A percentile compares a stretch with the other conserved stretches of the same genome.
Evolutionary conservation across 2,888 invertebrate species (phyloP).

Genomic region (Cerastis rubricosa): DNA sequence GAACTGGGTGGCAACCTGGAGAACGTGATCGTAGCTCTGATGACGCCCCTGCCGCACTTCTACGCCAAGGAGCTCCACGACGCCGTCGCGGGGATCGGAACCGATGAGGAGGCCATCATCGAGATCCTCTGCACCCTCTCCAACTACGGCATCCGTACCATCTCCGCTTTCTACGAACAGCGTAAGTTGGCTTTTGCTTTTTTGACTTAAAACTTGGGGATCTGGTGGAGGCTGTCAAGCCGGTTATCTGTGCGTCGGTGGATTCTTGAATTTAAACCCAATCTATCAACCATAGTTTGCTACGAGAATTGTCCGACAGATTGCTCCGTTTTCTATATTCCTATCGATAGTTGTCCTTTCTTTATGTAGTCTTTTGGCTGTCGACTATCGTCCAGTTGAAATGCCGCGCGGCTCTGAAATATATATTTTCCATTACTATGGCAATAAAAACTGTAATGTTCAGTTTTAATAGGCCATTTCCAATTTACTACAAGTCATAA

Average conservation of each 20-base stretch:
- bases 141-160: constrained; percentile 96
- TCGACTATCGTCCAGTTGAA: not conserved
- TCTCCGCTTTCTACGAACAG: constrained; percentile 95
- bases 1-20: constrained; percentile 97
- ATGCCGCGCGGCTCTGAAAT: not conserved
- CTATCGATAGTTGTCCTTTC: not conserved
- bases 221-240: not conserved
- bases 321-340: not conserved
- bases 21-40: constrained; percentile 96
- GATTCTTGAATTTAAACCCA: not conserved
- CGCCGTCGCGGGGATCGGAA: constrained; percentile 96
- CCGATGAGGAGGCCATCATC: constrained; percentile 97
- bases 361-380: not conserved
- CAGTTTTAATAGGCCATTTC: constrained; percentile 7
- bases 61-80: constrained; percentile 97
- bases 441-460: not conserved
- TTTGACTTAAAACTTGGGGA: not conserved
- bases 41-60: constrained; percentile 97
- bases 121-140: constrained; percentile 98
- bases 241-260: not conserved
- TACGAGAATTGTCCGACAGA: not conserved
- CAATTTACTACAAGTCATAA: constrained; percentile 4
- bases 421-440: not conserved
- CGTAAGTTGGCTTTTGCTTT: constrained; percentile 87
- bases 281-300: not conserved